Evolutionary conservation across 2,888 invertebrate species (phyloP).

Genomic region (Acanthococcus lagerstroemiae): DNA sequence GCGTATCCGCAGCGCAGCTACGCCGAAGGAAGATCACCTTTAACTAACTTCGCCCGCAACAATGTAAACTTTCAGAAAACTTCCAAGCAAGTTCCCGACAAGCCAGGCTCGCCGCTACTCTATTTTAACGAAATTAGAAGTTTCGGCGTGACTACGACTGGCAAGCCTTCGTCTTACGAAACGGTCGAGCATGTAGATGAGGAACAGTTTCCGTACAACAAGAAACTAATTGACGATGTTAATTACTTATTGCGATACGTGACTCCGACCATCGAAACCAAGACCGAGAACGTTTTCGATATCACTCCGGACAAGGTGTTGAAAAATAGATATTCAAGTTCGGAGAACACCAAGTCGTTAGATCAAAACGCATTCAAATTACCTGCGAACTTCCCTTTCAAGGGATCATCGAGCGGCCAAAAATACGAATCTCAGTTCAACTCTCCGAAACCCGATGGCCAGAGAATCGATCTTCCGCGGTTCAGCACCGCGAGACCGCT

Average conservation of each 20-base stretch:
- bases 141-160: not conserved
- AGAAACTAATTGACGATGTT: slow-evolving; percentile 22
- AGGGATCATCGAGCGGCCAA: no score
- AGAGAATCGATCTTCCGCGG: no score
- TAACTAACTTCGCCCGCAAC: not conserved
- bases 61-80: not conserved
- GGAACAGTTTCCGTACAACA: slow-evolving; percentile 1
- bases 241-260: slow-evolving; percentile 28
- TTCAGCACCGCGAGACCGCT: no score
- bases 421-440: no score
- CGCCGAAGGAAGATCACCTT: not conserved
- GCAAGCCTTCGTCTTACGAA: slow-evolving; percentile 18
- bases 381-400: slow-evolving; percentile 5
- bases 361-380: not conserved
- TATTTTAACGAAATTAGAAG: slow-evolving; percentile 7
- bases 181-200: slow-evolving; percentile 11
- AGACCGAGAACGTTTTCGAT: not conserved
- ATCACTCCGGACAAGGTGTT: not conserved
- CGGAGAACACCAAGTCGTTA: not conserved
- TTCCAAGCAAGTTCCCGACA: not conserved
- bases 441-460: no score
- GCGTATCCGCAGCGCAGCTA: not conserved
- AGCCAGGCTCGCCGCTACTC: not conserved
- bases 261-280: slow-evolving; percentile 16
- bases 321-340: not conserved